Evolutionary conservation across 2,888 invertebrate species (phyloP).

Genomic region (Leucophora obtusa): DNA sequence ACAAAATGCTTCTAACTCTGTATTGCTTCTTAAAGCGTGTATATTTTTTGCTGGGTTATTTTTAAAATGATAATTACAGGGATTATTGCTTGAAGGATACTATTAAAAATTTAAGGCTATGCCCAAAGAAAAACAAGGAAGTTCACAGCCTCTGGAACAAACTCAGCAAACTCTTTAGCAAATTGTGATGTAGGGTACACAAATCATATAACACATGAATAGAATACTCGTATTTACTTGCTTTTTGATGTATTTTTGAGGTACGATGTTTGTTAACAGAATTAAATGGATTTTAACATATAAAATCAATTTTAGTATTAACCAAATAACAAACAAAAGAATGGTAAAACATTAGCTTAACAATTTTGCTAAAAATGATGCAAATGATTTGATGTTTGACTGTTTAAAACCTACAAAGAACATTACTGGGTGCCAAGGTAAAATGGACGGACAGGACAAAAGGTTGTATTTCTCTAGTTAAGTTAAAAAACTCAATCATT

Average conservation of each 20-base stretch:
- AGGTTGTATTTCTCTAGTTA: slow-evolving; percentile 17
- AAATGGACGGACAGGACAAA: background rate
- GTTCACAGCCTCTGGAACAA: too few species aligned
- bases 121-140: too few species aligned
- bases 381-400: slow-evolving; percentile 40
- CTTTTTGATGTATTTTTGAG: slow-evolving; percentile 46
- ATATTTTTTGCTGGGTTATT: too few species aligned
- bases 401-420: slow-evolving; percentile 8
- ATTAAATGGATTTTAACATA: slow-evolving; percentile 61
- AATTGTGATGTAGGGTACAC: background rate
- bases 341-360: slow-evolving; percentile 51
- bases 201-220: background rate
- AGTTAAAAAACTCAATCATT: slow-evolving; percentile 55
- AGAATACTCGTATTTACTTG: slow-evolving; percentile 16
- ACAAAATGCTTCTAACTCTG: too few species aligned
- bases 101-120: too few species aligned
- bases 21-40: too few species aligned
- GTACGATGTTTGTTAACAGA: slow-evolving; percentile 46
- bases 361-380: slow-evolving; percentile 45
- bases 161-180: too few species aligned
- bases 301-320: slow-evolving; percentile 52
- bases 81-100: too few species aligned
- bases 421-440: background rate
- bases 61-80: too few species aligned
- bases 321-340: slow-evolving; percentile 44